Base-by-base conservation (phyloP, 2,888 invertebrate genomes). In the Sinodicranocentrus sp. region DNA sequence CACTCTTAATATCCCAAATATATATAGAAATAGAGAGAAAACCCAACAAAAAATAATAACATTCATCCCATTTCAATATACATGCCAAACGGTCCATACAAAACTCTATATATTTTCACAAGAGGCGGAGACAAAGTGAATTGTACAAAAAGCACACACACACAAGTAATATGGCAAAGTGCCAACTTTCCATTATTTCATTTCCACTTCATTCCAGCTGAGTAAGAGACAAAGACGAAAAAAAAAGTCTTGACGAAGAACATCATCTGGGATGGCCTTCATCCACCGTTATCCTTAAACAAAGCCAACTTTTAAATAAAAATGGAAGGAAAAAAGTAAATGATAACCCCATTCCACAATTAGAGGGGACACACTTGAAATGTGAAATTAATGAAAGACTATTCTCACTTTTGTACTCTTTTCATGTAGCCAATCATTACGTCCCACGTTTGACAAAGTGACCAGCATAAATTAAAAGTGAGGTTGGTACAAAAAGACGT, bases 121-220 rank as follows among this genome's bases (percentile, higher is more conserved):
- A 3, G 10, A 3, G 10, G 33, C 33, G 33, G 10, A 3, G 33
- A 33, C 33, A 33, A 33, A 33, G 33, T 59, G 68, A 70, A 77
- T 67, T 21, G 70, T 26, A 59, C 13, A 59, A 65, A 52, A 65
- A 33, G 33, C 3, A 10, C 3, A 57, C 57, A 17, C 25, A 43
- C 26, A 75, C 63, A 78, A 68, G 70, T 78, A 78, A 70, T 78
- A 78, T 78, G 78, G 78, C 78, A 10, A 57, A 39, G 23, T 78
- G 78, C 78, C 78, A 78, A 78, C 59, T 78, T 70, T 68, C 78
- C 78, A 78, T 78, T 78, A 78, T 78, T 78, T 78, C 78, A 78
- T 78, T 78, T 78, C 78, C 78, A 78, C 26, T 78, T 78, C 70
- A 78, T 78, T 78, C 78, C 78, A 78, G 70, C 68, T 78, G 78